Evolutionary conservation across 2,888 invertebrate genomes (phyloP), one percentile per base, ranked within the genome.

Genomic region (Romanomermis culicivorax): DNA sequence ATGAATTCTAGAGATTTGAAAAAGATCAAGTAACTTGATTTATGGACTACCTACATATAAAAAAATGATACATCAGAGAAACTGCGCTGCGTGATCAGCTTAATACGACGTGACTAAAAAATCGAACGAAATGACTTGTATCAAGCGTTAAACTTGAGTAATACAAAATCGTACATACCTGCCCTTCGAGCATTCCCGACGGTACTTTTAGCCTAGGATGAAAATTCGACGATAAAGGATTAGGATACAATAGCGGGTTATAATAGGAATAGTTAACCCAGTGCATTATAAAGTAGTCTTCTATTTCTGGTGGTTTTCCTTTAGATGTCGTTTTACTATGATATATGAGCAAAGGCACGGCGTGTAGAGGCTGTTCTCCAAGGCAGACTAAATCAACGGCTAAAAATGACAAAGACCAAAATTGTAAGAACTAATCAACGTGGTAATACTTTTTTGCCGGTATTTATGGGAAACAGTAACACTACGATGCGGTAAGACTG

Each of bases 331-430:
- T 45, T 23, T 11, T 11, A 11, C n/a, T 20, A 45, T 45, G 47
- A 23, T 20, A 45, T 7, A 45, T 45, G 24, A 45, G 24, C 47
- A 45, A 23, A 7, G 47, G 47, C 47, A 45, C 47, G 2, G 93
- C 95, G 71, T 97, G 95, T 52, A 97, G 73, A 0, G 97, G 97
- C 69, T 97, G 95, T 70, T 97, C 95, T 2, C 97, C 97, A 25
- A 95, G 85, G 70, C 93, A 95, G 3, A 95, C 93, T 60, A 97
- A 76, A 72, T 95, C 93, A 69, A 88, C 88, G 23, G 89, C 89
- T 17, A 91, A 88, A 53, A 71, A 70, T 70, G 60, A 2, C 36
- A 7, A 36, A 24, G 17, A 25, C 11, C 7, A 47, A 51, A 51
- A 7, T 30, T 7, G 17, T 51, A 47, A 42, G 51, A 17, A 47